Conservation (phyloP, 53 echinoderm and acorn worm species). For the Paracentrotus lividus region DNA sequence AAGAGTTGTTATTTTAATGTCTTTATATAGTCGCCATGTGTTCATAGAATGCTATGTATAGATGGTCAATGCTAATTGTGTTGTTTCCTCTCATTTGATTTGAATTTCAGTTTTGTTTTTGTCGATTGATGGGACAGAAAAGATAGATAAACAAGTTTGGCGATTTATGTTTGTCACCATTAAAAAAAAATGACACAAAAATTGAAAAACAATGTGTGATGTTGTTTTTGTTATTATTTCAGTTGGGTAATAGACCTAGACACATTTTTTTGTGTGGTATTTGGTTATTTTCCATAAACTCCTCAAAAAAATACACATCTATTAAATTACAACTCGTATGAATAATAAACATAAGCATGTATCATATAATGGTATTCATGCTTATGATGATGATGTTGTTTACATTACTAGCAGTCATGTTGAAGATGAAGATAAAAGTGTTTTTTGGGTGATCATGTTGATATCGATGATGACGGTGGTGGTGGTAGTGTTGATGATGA, state of each 20-base stretch:
- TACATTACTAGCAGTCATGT: no score
- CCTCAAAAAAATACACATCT: no score
- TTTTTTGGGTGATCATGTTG: background rate
- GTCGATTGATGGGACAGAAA: constrained; percentile 31
- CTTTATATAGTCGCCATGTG: constrained; percentile 35
- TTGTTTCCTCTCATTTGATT: constrained; percentile 2
- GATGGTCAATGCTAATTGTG: background rate
- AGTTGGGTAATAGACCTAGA: no score
- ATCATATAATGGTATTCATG: background rate
- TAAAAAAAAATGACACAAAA: constrained; percentile 66
- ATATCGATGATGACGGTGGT: background rate
- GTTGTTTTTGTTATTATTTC: background rate
- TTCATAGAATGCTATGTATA: constrained; percentile 36
- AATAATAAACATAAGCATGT: no score
- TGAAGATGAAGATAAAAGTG: no score
- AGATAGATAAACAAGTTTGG: constrained; percentile 54
- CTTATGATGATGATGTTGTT: background rate
- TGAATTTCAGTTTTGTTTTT: constrained; percentile 38
- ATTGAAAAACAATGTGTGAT: constrained; percentile 2
- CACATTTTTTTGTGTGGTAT: no score
- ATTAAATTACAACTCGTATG: no score
- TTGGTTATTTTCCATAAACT: no score
- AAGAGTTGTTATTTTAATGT: constrained; percentile 41
- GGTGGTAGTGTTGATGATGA: no score
- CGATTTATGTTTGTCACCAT: constrained; percentile 65